Base-by-base conservation (phyloP, 2,113 vertebrate genomes). In the Poicephalus meyeri region DNA sequence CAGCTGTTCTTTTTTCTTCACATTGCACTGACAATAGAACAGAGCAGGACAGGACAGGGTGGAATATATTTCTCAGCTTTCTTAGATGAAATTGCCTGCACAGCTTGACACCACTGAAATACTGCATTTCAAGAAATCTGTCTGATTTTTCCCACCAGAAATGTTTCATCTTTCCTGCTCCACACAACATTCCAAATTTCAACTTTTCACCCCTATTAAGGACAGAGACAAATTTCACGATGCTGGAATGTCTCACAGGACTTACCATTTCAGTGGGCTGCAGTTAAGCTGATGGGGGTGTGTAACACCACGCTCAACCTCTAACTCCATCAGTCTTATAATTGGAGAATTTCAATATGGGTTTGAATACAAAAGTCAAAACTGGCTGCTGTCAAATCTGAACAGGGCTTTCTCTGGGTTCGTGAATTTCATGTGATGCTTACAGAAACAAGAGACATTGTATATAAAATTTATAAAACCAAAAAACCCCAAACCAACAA, bases 31-130 rank as follows among this genome's bases (percentile, higher is more conserved):
- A 90, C 72, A 86, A 60, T 31, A 80, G 55, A 83, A 53, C 9
- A 83, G 58, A 91, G 46, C 46, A 76, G 49, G 46, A 73, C 53
- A 80, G 72, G 53, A 61, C 8, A 29, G 33, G 25, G 13, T 68
- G 17, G 50, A 89, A 95, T 89, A 35, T 14, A 42, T 86, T 88
- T 92, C 92, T 87, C 56, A 71, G 42, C 46, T 47, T 88, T 86
- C 71, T 71, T 87, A 81, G 61, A 53, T 69, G 20, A 92, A 95
- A 76, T 50, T 74, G 41, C 52, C 60, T 86, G 65, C 65, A 74
- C 60, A 80, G 68, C 77, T 74, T 95, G 91, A 93, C 68, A 83
- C 58, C 37, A 70, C 64, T 46, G 68, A 92, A 94, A 88, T 26
- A 23, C 35, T 92, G 24, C 86, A 60, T 79, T 95, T 86, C 86